phyloP scores from a whole-genome alignment of 2,113 vertebrate genomes.

The Pelmatolapia mariae region DNA sequence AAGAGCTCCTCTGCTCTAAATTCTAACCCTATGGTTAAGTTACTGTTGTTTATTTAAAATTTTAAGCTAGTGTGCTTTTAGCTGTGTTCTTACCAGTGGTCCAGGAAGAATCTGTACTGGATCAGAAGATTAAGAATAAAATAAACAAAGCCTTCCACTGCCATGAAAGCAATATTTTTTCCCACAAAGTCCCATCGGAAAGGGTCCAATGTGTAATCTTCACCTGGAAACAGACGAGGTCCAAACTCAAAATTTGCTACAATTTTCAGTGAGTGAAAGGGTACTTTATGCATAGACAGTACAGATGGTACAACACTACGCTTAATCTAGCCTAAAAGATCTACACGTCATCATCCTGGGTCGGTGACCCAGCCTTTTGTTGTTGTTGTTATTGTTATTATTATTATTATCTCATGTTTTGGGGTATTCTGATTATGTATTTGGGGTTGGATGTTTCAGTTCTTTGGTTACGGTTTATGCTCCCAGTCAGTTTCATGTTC shows the following conservation, averaged over 20 bases:
- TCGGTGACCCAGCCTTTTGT: not conserved
- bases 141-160: constrained; percentile 82
- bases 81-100: constrained; percentile 73
- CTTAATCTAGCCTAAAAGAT: not conserved
- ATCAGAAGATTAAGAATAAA: constrained; percentile 85
- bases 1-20: not conserved
- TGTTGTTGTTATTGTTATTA: not conserved
- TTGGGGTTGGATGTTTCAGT: not conserved
- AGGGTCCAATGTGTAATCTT: constrained; percentile 76
- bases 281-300: not conserved
- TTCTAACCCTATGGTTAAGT: not conserved
- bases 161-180: constrained; percentile 88
- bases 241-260: not conserved
- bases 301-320: not conserved
- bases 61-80: not conserved
- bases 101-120: constrained; percentile 80
- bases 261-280: not conserved
- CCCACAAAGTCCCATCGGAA: constrained; percentile 93
- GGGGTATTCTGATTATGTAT: not conserved
- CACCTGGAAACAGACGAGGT: constrained; percentile 71
- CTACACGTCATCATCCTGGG: rapidly evolving
- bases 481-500: rapidly evolving
- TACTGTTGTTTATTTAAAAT: not conserved
- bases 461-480: not conserved
- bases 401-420: not conserved